A percentile compares a stretch with the other conserved stretches of the same genome.
Conservation (phyloP, 1,140 invertebrate species). For the Euura lappo region DNA sequence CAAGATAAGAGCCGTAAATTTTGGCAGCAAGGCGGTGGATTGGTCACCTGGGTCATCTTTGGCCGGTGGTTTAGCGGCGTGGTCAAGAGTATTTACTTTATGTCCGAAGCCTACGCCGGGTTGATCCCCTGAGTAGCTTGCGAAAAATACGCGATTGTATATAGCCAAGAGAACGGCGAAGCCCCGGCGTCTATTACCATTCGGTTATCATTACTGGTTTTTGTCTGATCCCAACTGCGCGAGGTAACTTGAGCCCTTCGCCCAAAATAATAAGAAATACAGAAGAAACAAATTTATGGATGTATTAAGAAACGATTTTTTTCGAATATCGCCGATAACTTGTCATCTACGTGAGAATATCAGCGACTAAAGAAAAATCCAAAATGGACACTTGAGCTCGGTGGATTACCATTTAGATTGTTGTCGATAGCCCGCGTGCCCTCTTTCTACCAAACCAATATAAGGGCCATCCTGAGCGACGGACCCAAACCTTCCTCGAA, state of each 20-base stretch:
- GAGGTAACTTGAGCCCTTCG: no score
- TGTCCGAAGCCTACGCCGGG: background rate
- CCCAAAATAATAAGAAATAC: no score
- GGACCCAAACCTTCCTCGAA: background rate
- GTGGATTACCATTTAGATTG: constrained; percentile 2
- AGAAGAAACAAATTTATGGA: background rate
- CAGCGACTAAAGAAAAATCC: background rate
- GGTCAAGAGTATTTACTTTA: background rate
- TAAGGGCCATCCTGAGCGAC: constrained; percentile 4
- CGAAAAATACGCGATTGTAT: background rate
- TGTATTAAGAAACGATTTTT: background rate
- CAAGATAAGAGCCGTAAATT: background rate
- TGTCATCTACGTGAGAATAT: background rate
- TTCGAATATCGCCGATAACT: background rate
- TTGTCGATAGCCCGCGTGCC: background rate
- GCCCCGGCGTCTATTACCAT: background rate
- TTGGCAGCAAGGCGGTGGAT: background rate
- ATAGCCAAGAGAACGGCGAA: background rate
- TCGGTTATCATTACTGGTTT: background rate
- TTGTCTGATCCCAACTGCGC: background rate
- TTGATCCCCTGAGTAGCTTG: background rate
- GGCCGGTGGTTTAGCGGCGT: background rate
- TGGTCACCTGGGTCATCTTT: background rate
- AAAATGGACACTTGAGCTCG: background rate
- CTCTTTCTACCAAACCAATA: background rate